A percentile compares a stretch with the other conserved stretches of the same genome.
Evolutionary conservation across 2,113 vertebrate species (phyloP).

Genomic region (Crotalus horridus): DNA sequence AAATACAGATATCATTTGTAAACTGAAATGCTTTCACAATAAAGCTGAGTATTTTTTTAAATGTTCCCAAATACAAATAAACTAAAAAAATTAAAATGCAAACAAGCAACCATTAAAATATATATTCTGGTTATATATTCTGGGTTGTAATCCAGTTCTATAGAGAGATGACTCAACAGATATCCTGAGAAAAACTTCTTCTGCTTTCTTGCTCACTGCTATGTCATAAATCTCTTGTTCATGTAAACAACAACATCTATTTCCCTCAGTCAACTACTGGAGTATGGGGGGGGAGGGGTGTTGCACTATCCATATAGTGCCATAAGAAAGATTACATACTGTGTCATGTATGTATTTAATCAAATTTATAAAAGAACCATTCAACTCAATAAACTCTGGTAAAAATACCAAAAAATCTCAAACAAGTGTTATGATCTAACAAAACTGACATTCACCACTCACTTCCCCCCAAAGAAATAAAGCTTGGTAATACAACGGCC

Average conservation of each 20-base stretch:
- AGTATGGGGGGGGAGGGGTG: not conserved
- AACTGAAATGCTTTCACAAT: not conserved
- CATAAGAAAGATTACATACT: not conserved
- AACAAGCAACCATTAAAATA: slow-evolving; percentile 6
- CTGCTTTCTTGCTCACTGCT: not conserved
- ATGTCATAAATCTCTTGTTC: not conserved
- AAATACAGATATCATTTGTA: not conserved
- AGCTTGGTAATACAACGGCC: not conserved
- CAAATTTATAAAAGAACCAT: not conserved
- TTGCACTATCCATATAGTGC: not conserved
- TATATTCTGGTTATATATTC: not conserved
- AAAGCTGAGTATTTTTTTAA: not conserved
- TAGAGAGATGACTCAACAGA: not conserved
- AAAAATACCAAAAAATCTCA: not conserved
- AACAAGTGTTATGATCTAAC: not conserved
- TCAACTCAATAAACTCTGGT: not conserved
- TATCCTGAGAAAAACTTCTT: not conserved
- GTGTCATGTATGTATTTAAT: not conserved
- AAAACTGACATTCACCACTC: not conserved
- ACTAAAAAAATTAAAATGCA: not conserved
- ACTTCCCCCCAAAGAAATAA: not conserved
- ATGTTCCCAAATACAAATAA: not conserved
- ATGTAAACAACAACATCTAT: not conserved
- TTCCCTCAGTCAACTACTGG: not conserved
- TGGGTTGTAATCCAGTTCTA: not conserved